Percentiles rank a stretch among this genome's conserved stretches.
These are phyloP conservation scores for Helicorthomorpha holstii DNA, from an alignment of 1,140 invertebrate genomes.

Conservation along the genomic window DNA sequence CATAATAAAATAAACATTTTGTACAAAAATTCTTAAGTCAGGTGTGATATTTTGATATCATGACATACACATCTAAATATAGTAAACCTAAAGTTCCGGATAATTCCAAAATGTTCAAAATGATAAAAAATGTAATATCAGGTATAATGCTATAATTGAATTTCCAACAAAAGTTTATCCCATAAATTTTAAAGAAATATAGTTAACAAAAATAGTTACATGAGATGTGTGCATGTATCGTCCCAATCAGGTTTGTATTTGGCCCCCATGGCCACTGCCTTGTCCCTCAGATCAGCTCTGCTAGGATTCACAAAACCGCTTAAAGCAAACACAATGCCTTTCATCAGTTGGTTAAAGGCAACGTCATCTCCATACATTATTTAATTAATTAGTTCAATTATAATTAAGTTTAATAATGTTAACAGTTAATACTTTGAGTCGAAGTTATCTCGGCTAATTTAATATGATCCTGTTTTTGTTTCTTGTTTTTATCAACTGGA, in stretches of 20 bases:
- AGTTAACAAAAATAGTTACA: constrained; percentile 42
- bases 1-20: neutral
- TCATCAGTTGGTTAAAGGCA: constrained; percentile 39
- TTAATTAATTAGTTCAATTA: neutral
- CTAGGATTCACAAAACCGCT: constrained; percentile 75
- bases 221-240: constrained; percentile 53
- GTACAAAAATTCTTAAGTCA: neutral
- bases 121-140: too few species aligned
- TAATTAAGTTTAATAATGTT: neutral
- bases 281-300: constrained; percentile 43
- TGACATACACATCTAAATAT: too few species aligned
- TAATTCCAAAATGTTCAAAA: too few species aligned
- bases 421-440: neutral
- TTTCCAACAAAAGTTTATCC: too few species aligned
- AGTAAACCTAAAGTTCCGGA: too few species aligned
- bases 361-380: constrained; percentile 13
- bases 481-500: too few species aligned
- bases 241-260: constrained; percentile 59
- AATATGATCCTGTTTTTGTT: neutral
- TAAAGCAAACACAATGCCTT: constrained; percentile 53
- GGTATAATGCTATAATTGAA: too few species aligned
- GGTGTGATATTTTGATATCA: neutral
- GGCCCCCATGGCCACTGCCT: constrained; percentile 59
- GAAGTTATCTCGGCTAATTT: neutral
- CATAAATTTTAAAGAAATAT: too few species aligned